A percentile compares a stretch with the other conserved stretches of the same genome.
These are phyloP conservation scores for Sarcoramphus papa DNA, from an alignment of 2,797 vertebrate genomes.

Conservation along the genomic window DNA sequence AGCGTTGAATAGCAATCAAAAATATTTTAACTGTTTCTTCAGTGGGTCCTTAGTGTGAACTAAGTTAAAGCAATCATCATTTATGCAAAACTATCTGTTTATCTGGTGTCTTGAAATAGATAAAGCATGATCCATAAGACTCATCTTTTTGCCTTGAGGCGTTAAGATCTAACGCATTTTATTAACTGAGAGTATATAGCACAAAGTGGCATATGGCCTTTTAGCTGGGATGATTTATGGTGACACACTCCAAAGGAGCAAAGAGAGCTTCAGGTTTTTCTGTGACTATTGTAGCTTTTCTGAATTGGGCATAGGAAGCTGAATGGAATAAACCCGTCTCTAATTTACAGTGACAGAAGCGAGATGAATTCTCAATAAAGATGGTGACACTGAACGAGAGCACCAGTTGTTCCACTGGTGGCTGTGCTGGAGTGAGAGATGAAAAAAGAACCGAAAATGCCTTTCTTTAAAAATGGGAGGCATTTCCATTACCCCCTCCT, in stretches of 20 bases:
- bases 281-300: neutral
- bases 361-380: neutral
- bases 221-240: constrained; percentile 26
- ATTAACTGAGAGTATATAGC: constrained; percentile 17
- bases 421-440: neutral
- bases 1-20: neutral
- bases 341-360: neutral
- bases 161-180: neutral
- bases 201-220: constrained; percentile 29
- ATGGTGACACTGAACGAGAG: neutral
- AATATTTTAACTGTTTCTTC: neutral
- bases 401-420: neutral
- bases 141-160: neutral
- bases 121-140: neutral
- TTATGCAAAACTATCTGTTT: neutral
- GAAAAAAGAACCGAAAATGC: neutral
- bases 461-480: neutral
- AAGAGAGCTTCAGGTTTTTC: constrained; percentile 1
- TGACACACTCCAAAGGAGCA: constrained; percentile 19
- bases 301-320: neutral
- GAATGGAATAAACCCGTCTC: neutral
- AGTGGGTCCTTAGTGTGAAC: neutral
- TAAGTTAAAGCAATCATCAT: neutral
- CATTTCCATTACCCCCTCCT: neutral
- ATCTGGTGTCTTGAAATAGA: constrained; percentile 27